Conservation (phyloP, 1,140 invertebrate species). For the Drosophila grimshawi region DNA sequence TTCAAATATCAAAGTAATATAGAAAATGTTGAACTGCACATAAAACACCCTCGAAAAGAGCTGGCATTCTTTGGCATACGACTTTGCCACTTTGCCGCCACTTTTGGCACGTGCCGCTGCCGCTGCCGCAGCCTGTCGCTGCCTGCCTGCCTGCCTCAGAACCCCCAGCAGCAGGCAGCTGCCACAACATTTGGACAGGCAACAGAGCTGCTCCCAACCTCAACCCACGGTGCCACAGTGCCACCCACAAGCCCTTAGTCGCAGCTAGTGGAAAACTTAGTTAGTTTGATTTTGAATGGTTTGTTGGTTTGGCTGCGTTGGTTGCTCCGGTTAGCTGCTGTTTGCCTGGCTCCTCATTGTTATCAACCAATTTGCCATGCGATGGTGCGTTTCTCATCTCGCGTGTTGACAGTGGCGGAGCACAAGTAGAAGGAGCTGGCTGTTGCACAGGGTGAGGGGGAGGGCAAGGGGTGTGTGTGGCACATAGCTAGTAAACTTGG, state of each 20-base stretch:
- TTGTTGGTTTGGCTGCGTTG: slow-evolving; percentile 62
- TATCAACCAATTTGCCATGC: slow-evolving; percentile 71
- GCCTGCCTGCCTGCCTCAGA: not conserved
- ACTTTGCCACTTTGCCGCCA: slow-evolving; percentile 55
- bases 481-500: slow-evolving; percentile 29
- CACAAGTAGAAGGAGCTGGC: not conserved
- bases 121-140: not conserved
- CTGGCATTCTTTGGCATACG: slow-evolving; percentile 53
- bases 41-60: not conserved
- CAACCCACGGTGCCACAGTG: too few species aligned
- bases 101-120: slow-evolving; percentile 62
- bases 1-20: not conserved
- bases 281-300: slow-evolving; percentile 75
- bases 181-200: slow-evolving; percentile 45
- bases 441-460: too few species aligned
- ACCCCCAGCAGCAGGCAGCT: slow-evolving; percentile 1
- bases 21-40: not conserved
- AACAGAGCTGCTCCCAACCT: not conserved
- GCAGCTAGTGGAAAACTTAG: slow-evolving; percentile 47
- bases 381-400: slow-evolving; percentile 30
- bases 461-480: not conserved
- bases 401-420: not conserved
- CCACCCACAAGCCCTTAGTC: slow-evolving; percentile 4
- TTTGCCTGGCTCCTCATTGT: slow-evolving; percentile 53
- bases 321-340: slow-evolving; percentile 23